Evolutionary conservation across 2,113 vertebrate genomes (phyloP).

Genomic region (Podarcis muralis): DNA sequence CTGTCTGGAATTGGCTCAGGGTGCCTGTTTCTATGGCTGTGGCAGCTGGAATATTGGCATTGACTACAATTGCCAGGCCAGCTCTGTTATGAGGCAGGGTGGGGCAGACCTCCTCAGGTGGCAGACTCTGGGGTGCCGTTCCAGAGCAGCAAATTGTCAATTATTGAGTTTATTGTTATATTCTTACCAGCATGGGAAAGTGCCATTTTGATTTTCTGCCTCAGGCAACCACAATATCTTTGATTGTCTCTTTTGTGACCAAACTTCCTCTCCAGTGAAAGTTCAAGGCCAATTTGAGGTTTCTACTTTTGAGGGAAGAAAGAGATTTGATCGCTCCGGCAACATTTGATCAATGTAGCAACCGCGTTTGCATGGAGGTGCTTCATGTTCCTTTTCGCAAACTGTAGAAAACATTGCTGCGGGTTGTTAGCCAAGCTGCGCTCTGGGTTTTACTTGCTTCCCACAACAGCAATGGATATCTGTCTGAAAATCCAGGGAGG

Average conservation of each 20-base stretch:
- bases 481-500: not conserved
- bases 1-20: slow-evolving; percentile 46
- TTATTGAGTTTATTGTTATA: not conserved
- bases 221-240: not conserved
- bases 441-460: not conserved
- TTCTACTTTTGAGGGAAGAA: not conserved
- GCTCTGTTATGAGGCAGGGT: not conserved
- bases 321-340: not conserved
- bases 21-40: slow-evolving; percentile 32
- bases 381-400: not conserved
- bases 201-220: not conserved
- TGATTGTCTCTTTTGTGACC: not conserved
- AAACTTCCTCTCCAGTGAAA: not conserved
- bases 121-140: not conserved
- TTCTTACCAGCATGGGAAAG: not conserved
- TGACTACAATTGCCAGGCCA: not conserved
- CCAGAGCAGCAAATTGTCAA: not conserved
- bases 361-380: not conserved
- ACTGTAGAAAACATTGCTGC: not conserved
- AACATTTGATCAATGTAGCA: not conserved
- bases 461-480: not conserved
- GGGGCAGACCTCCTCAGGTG: not conserved
- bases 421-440: not conserved
- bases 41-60: slow-evolving; percentile 43
- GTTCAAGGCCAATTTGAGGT: not conserved